Conservation (phyloP, 2,888 invertebrate genomes). For the Agrilus biguttatus region DNA sequence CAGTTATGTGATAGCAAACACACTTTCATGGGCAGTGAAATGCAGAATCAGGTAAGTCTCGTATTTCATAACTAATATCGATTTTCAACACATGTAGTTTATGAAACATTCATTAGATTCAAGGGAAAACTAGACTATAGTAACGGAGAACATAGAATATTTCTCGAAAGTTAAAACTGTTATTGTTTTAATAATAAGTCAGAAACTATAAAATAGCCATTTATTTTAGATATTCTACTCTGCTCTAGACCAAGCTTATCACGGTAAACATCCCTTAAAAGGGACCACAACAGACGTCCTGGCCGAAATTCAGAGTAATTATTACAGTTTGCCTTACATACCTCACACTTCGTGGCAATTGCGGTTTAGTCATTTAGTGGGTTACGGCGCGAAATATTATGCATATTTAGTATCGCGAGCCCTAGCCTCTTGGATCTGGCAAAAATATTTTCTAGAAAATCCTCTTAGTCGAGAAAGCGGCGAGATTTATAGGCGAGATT, state of each 20-base stretch:
- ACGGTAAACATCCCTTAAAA: conserved; percentile 43
- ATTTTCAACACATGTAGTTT: not conserved
- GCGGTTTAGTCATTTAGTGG: conserved; percentile 89
- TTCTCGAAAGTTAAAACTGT: not conserved
- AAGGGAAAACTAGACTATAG: no score
- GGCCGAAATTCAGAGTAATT: conserved; percentile 60
- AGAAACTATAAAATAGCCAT: no score
- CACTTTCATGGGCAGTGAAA: conserved; percentile 76
- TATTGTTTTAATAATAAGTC: conserved; percentile 37
- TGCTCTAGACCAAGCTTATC: conserved; percentile 80
- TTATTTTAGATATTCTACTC: conserved; percentile 54
- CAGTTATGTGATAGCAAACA: conserved; percentile 74
- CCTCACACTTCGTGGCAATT: conserved; percentile 91
- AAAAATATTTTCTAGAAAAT: conserved; percentile 62
- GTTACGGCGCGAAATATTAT: conserved; percentile 98
- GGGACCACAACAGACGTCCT: conserved; percentile 58
- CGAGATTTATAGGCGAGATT: conserved; percentile 57
- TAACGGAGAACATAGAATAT: no score
- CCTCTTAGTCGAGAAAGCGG: conserved; percentile 69
- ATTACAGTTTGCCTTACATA: conserved; percentile 78
- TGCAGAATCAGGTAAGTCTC: conserved; percentile 40
- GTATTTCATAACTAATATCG: no score
- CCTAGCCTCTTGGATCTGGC: conserved; percentile 88
- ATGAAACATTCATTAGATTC: not conserved
- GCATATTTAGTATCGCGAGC: conserved; percentile 92